phyloP scores from a whole-genome alignment of 2,888 invertebrate species.

The Nomada fucata region DNA sequence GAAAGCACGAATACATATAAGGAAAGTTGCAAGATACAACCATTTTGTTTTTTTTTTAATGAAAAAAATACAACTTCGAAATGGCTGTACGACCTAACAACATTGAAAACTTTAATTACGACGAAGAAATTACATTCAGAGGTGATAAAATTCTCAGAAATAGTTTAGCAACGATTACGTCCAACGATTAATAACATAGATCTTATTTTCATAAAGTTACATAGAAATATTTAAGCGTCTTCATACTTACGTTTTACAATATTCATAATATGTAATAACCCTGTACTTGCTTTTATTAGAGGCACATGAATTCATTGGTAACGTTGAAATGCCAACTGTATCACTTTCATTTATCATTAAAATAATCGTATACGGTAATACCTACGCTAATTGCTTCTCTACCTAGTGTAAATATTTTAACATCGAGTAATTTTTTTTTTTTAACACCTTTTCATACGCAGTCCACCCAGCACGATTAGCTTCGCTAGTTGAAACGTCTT shows the following conservation, averaged over 20 bases:
- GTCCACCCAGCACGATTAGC: slow-evolving; percentile 23
- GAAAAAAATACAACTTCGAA: slow-evolving; percentile 9
- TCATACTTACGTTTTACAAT: slow-evolving; percentile 68
- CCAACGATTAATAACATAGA: slow-evolving; percentile 43
- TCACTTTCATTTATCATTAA: slow-evolving; percentile 20
- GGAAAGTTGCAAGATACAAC: not conserved
- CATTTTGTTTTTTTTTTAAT: not conserved
- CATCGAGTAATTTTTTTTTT: slow-evolving; percentile 44
- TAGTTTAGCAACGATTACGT: slow-evolving; percentile 40
- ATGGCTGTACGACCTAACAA: slow-evolving; percentile 34
- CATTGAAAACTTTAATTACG: slow-evolving; percentile 58
- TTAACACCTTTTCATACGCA: slow-evolving; percentile 32
- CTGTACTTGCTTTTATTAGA: slow-evolving; percentile 64
- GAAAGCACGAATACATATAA: not conserved
- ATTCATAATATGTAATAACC: slow-evolving; percentile 55
- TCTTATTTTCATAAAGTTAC: slow-evolving; percentile 43
- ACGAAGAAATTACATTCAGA: slow-evolving; percentile 51
- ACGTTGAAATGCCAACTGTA: slow-evolving; percentile 30
- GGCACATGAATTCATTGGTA: slow-evolving; percentile 63
- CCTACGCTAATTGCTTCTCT: slow-evolving; percentile 32
- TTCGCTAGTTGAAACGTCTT: slow-evolving; percentile 11
- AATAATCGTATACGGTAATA: slow-evolving; percentile 39
- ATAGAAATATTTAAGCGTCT: slow-evolving; percentile 68
- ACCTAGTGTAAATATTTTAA: slow-evolving; percentile 38
- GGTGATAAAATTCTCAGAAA: slow-evolving; percentile 51